These are phyloP conservation scores for Dryobotodes eremita DNA, from an alignment of 2,888 invertebrate species.

Conservation along the genomic window DNA sequence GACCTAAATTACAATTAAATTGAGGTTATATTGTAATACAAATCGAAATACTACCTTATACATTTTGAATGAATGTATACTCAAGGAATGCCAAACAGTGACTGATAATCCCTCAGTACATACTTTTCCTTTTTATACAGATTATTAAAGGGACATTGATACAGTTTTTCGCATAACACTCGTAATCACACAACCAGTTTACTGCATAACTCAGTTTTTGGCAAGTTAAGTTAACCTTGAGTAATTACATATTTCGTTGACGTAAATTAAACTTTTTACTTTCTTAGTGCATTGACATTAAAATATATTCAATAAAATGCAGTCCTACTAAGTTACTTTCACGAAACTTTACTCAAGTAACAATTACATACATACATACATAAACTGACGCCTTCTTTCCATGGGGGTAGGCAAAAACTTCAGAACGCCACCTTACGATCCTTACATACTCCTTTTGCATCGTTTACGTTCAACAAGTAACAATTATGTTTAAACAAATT, in stretches of 20 bases:
- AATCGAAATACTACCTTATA: conserved; percentile 28
- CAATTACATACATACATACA: too few relatives aligned
- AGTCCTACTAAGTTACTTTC: too few relatives aligned
- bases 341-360: too few relatives aligned
- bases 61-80: conserved; percentile 52
- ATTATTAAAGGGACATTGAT: conserved; percentile 14
- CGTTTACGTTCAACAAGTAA: too few relatives aligned
- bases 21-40: neutral
- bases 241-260: conserved; percentile 6
- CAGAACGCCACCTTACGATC: too few relatives aligned
- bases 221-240: conserved; percentile 12
- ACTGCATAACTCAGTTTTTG: conserved; percentile 17
- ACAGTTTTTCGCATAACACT: conserved; percentile 28
- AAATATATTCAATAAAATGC: conserved; percentile 3
- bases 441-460: too few relatives aligned
- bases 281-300: conserved; percentile 13
- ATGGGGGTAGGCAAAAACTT: too few relatives aligned
- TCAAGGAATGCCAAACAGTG: conserved; percentile 5
- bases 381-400: too few relatives aligned
- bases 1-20: neutral
- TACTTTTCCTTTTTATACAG: conserved; percentile 52
- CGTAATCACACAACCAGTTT: neutral
- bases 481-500: too few relatives aligned
- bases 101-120: conserved; percentile 41
- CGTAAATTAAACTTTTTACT: neutral